These are phyloP conservation scores for Urocynchramus pylzowi DNA, from an alignment of 2,113 vertebrate genomes.

Conservation along the genomic window DNA sequence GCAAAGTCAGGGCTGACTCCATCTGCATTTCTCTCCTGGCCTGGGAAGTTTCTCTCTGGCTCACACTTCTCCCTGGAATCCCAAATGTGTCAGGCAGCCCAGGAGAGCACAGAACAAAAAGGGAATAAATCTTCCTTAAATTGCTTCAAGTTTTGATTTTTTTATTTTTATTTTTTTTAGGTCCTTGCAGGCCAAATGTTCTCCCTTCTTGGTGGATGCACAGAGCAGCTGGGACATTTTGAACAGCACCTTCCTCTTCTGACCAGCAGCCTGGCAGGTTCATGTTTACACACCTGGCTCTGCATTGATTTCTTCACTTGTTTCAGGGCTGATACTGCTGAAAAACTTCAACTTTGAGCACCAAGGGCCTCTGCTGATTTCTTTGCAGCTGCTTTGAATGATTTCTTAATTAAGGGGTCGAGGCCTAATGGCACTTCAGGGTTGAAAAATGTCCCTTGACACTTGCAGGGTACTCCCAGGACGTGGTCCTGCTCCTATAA, in stretches of 20 bases:
- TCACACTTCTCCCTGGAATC: neutral
- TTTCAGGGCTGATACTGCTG: neutral
- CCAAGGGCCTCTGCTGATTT: fast-evolving
- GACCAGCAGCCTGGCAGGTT: neutral
- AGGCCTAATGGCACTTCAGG: neutral
- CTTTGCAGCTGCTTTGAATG: neutral
- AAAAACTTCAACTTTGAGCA: neutral
- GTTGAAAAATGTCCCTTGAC: neutral
- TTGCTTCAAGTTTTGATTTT: neutral
- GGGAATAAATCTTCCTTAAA: neutral
- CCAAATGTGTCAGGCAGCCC: neutral
- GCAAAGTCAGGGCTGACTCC: neutral
- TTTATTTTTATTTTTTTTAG: neutral
- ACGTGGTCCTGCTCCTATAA: neutral
- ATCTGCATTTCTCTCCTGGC: neutral
- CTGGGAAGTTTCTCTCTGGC: neutral
- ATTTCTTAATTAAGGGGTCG: neutral
- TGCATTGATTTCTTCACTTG: neutral
- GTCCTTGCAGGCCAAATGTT: neutral
- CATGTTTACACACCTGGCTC: fast-evolving
- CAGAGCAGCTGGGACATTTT: neutral
- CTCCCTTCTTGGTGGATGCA: neutral
- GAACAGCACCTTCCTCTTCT: neutral
- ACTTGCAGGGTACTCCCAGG: neutral
- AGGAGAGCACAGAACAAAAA: neutral